Evolutionary conservation across 1,140 invertebrate species (phyloP), one percentile per base, ranked within the genome.

Genomic region (Panagrolaimus sp.): DNA sequence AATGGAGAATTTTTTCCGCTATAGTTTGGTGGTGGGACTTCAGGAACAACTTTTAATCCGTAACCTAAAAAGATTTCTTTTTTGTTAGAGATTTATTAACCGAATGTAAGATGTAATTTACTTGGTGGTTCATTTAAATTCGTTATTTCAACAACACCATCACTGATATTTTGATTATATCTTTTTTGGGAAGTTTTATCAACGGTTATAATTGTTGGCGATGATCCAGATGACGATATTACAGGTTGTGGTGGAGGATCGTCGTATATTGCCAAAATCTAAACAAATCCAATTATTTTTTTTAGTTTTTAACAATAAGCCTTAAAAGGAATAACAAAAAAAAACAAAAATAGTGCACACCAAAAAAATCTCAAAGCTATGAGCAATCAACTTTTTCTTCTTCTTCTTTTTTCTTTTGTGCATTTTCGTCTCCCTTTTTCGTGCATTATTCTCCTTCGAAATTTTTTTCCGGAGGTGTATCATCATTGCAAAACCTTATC

Each of bases 121-220:
- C 52, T 28, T 28, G 52, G 52, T 58, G 52, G 52, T n/a, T 58
- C 28, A 28, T 12, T 28, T n/a, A 58, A 28, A 58, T 58, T 58
- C 12, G 52, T 58, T 12, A 58, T 58, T 58, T 58, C 52, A 28
- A 58, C 52, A 58, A 58, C n/a, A 28, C 28, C 52, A 21, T 58
- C 52, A 28, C 10, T 26, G 12, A 12, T 28, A 28, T 58, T 10
- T 1, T 1, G 17, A 12, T 38, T 2, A 4, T 58, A 21, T 58
- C 52, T 21, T 58, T 21, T 28, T 2, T 38, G 32, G 2, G 32
- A 2, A 38, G 32, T 38, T 38, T 38, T 38, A 28, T 58, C 52
- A 28, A 58, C 52, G 17, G 52, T 26, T 26, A 58, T 58, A 28
- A 58, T n/a, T 28, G 52, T 58, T 28, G 52, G 52, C 28, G 52